Conservation (phyloP, 37 sponge, comb jelly and placozoan genomes). For the Lycopodina hypogea region DNA sequence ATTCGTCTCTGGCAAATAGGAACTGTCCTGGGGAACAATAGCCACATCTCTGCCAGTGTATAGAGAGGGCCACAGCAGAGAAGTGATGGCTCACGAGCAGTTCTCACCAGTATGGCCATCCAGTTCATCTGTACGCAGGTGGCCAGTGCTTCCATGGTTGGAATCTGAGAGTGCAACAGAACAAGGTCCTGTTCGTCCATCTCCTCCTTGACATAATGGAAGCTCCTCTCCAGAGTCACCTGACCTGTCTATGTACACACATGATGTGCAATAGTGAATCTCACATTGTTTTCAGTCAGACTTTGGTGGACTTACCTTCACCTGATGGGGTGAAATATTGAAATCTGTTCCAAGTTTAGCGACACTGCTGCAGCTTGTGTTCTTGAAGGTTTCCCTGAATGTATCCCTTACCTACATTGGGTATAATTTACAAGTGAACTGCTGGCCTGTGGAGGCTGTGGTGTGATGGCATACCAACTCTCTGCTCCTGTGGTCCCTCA, state of each 20-base stretch:
- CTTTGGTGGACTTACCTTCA: constrained; percentile 32
- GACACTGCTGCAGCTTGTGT: neutral
- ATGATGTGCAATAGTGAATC: neutral
- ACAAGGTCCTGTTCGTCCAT: neutral
- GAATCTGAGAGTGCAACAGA: constrained; percentile 57
- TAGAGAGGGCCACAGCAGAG: no score
- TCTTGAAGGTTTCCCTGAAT: constrained; percentile 3
- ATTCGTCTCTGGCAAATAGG: no score
- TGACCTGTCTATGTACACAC: constrained; percentile 57
- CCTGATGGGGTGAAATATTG: neutral
- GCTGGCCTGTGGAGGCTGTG: neutral
- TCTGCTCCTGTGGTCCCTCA: constrained; percentile 34
- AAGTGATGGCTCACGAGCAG: no score
- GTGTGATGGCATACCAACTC: constrained; percentile 33
- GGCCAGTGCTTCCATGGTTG: constrained; percentile 66
- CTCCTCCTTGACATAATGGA: neutral
- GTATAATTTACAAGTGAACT: neutral
- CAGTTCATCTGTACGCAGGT: constrained; percentile 80
- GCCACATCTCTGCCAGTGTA: no score
- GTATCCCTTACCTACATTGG: neutral
- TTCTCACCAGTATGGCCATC: constrained; percentile 89
- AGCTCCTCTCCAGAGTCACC: constrained; percentile 8
- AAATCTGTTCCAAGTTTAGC: constrained; percentile 29
- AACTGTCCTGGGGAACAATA: no score
- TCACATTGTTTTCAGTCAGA: no score